phyloP scores from a whole-genome alignment of 2,113 vertebrate species.

The Corydoras maculifer region DNA sequence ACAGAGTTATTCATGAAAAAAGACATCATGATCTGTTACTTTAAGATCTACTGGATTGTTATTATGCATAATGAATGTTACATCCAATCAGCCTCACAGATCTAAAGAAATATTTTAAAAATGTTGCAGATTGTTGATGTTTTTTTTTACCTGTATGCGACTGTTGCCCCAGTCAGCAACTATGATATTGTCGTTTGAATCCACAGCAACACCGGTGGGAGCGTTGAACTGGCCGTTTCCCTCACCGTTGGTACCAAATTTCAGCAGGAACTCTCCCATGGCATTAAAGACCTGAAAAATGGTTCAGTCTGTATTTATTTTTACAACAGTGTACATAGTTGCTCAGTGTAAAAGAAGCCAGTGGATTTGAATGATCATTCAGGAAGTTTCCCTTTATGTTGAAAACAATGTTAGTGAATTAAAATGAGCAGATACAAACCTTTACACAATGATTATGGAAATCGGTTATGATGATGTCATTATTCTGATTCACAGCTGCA shows the following conservation, averaged over 20 bases:
- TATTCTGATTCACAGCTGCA: slow-evolving; percentile 96
- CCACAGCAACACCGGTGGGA: slow-evolving; percentile 94
- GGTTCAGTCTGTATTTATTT: slow-evolving; percentile 59
- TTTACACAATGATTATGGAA: slow-evolving; percentile 99
- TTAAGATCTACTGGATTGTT: no score
- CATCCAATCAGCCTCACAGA: no score
- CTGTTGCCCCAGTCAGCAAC: slow-evolving; percentile 99
- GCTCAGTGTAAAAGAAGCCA: neutral
- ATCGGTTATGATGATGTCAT: slow-evolving; percentile 95
- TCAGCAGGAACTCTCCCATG: slow-evolving; percentile 91
- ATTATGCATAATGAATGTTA: no score
- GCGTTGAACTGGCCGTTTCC: slow-evolving; percentile 97
- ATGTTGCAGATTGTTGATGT: neutral
- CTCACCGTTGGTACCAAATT: slow-evolving; percentile 97
- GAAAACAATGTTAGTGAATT: neutral
- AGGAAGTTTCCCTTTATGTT: no score
- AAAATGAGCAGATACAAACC: slow-evolving; percentile 57
- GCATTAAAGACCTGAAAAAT: slow-evolving; percentile 86
- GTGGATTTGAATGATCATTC: no score
- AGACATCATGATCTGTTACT: no score
- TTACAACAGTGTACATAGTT: neutral
- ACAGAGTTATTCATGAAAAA: no score
- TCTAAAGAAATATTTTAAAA: neutral
- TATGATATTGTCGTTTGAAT: slow-evolving; percentile 92
- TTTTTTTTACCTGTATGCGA: slow-evolving; percentile 80